phyloP scores from a whole-genome alignment of 2,113 vertebrate species.

The Dicrurus megarhynchus region DNA sequence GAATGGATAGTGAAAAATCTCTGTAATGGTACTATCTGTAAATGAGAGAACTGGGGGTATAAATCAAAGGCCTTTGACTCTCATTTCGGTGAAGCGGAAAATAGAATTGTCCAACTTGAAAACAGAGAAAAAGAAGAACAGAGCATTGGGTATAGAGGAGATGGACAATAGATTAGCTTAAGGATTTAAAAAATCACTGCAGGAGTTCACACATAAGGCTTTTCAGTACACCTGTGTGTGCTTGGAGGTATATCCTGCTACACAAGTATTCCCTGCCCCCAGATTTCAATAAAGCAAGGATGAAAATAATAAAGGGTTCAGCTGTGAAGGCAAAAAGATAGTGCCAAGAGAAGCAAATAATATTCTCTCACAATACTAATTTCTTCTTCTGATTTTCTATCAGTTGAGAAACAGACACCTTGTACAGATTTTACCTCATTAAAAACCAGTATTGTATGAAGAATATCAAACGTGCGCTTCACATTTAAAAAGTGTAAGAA shows the following conservation, averaged over 20 bases:
- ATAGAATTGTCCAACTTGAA: conserved; percentile 43
- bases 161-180: conserved; percentile 22
- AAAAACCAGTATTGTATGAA: conserved; percentile 12
- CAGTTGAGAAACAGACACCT: background rate
- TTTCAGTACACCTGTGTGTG: background rate
- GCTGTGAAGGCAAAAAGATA: background rate
- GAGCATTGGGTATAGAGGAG: background rate
- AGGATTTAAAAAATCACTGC: background rate
- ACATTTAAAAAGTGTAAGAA: background rate
- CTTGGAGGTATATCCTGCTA: background rate
- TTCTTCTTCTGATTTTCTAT: background rate
- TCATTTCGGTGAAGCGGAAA: background rate
- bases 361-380: background rate
- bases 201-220: background rate
- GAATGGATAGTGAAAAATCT: conserved; percentile 25
- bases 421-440: conserved; percentile 17
- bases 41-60: conserved; percentile 27
- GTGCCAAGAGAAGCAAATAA: background rate
- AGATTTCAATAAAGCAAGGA: background rate
- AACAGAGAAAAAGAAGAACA: conserved; percentile 31
- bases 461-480: background rate
- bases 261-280: background rate
- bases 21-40: conserved; percentile 11
- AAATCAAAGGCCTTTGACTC: conserved; percentile 51
- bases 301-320: background rate